These are phyloP conservation scores for Helicolenus hilgendorfi DNA, from an alignment of 2,797 vertebrate species.

Conservation along the genomic window DNA sequence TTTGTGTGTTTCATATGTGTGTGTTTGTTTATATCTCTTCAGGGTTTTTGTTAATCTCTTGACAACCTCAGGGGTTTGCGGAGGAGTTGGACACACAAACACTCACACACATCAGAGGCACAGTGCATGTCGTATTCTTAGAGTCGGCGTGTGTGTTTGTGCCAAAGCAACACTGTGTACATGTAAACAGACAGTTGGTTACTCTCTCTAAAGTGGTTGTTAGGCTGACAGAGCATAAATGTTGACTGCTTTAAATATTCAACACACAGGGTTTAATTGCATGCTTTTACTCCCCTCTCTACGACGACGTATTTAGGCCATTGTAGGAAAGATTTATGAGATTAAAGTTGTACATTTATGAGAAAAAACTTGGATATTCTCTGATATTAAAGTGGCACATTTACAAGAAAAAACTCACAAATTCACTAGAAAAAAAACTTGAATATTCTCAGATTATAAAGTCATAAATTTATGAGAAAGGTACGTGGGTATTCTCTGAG, in stretches of 20 bases:
- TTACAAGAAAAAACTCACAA: no score
- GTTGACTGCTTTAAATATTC: slow-evolving; percentile 34
- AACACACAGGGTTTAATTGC: slow-evolving; percentile 1
- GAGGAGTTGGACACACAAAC: slow-evolving; percentile 23
- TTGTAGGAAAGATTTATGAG: no score
- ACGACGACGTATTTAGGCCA: no score
- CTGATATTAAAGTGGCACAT: no score
- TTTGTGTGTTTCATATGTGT: neutral
- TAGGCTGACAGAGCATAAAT: slow-evolving; percentile 24
- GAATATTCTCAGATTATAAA: no score
- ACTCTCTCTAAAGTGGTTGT: slow-evolving; percentile 33
- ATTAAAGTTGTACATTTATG: no score
- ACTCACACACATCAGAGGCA: slow-evolving; percentile 10
- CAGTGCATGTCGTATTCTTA: slow-evolving; percentile 38
- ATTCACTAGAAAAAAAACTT: no score
- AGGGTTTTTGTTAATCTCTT: slow-evolving; percentile 44
- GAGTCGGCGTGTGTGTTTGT: slow-evolving; percentile 35
- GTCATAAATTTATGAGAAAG: no score
- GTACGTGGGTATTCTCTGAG: no score
- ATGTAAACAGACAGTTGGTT: slow-evolving; percentile 52
- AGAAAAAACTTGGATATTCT: no score
- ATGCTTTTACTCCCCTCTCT: neutral
- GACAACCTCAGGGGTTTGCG: slow-evolving; percentile 22
- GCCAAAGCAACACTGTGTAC: slow-evolving; percentile 22
- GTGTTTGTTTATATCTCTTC: neutral